Conservation (phyloP, 2,888 invertebrate genomes). For the Leptodirus hochenwartii region DNA sequence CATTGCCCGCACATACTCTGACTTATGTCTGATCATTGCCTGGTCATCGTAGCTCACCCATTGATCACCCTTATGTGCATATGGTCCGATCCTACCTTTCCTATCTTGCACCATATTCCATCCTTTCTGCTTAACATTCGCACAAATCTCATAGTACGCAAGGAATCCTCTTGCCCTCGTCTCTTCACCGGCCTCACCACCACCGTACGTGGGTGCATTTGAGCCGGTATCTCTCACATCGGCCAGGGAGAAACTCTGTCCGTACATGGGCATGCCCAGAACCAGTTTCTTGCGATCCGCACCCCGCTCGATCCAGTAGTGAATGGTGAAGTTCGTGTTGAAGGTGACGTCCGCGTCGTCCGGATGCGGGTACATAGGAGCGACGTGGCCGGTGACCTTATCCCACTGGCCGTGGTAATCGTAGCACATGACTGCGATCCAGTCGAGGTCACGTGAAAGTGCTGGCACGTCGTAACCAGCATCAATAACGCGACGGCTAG, state of each 20-base stretch:
- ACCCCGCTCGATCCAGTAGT: constrained; percentile 72
- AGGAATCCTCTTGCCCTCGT: constrained; percentile 77
- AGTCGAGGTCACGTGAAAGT: constrained; percentile 61
- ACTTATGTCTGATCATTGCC: constrained; percentile 65
- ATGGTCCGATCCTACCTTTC: constrained; percentile 72
- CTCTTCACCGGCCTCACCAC: constrained; percentile 76
- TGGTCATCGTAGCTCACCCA: constrained; percentile 91
- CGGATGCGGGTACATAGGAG: constrained; percentile 67
- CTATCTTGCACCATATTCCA: constrained; percentile 63
- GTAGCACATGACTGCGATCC: constrained; percentile 84
- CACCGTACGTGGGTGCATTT: constrained; percentile 65
- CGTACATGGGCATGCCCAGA: constrained; percentile 79
- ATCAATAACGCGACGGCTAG: constrained; percentile 66
- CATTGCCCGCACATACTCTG: constrained; percentile 62
- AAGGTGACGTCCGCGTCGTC: constrained; percentile 56
- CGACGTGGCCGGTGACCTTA: constrained; percentile 74
- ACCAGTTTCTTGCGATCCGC: constrained; percentile 61
- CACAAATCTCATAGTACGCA: constrained; percentile 82
- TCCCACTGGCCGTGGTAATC: constrained; percentile 90
- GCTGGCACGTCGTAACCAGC: constrained; percentile 67
- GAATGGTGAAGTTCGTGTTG: constrained; percentile 73
- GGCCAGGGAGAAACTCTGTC: constrained; percentile 69
- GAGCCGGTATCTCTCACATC: constrained; percentile 44
- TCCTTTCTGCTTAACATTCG: constrained; percentile 50
- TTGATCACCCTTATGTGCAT: constrained; percentile 65